Evolutionary conservation across 2,888 invertebrate species (phyloP), one percentile per base, ranked within the genome.

Genomic region (Therioaphis trifolii): DNA sequence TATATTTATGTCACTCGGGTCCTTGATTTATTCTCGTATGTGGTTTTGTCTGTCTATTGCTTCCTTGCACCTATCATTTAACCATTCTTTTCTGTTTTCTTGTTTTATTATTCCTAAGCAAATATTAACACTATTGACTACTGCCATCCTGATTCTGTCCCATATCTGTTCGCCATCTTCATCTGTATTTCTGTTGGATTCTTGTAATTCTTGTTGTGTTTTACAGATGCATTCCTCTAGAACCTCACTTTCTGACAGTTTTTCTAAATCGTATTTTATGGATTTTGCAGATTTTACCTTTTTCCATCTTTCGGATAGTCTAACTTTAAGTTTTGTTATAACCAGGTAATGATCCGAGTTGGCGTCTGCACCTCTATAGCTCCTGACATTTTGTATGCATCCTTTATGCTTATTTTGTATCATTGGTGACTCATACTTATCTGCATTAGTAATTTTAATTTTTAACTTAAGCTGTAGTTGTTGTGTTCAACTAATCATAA

Each of bases 1-100:
- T 89, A 88, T 21, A 87, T 86, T 80, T 85, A 35, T 35, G 35
- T 35, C 35, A 35, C 35, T 35, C 35, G 35, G 35, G 35, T 35
- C 35, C 3, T 35, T 35, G 35, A 35, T 35, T 7, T 35, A 5
- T 35, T 35, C 35, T 35, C 35, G 35, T 35, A 35, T 5, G 35
- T 5, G 35, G 35, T 35, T 35, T 35, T 7, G 3, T 7, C 35
- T 35, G 4, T 35, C 35, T 35, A 35, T 35, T 35, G 35, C 35
- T 35, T 35, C 35, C 35, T 35, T 35, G 4, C 35, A 35, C 7
- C 35, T 35, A 55, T 74, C 55, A 29, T 58, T 35, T 5, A 35
- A 35, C 7, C 35, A 35, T 35, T n/a, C n/a, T 80, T 68, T 15
- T 18, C 68, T 68, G 68, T 9, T 69, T 52, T 71, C 63, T 21